Percentiles rank a stretch among this genome's conserved stretches.
Conservation (phyloP, 2,113 vertebrate genomes). For the Physeter macrocephalus region DNA sequence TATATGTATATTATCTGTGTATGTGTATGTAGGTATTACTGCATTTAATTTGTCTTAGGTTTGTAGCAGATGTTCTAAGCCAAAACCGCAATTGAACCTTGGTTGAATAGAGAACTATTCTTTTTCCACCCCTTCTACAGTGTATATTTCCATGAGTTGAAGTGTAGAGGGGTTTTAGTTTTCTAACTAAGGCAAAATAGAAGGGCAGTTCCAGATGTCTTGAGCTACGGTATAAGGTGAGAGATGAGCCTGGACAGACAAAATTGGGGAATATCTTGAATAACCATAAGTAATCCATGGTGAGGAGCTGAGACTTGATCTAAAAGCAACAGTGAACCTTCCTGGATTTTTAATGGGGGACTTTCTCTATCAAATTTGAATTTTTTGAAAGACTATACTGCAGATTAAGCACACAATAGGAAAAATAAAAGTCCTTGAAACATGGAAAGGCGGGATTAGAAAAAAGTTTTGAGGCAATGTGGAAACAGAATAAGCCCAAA, state of each 20-base stretch:
- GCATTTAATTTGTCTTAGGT: neutral
- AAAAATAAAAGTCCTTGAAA: neutral
- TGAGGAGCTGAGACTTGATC: neutral
- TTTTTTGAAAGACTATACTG: neutral
- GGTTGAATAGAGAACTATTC: neutral
- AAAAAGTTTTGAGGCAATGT: neutral
- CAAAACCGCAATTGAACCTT: neutral
- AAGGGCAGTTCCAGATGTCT: neutral
- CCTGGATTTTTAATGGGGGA: neutral
- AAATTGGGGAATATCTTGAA: neutral
- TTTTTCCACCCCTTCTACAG: neutral
- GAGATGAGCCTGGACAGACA: neutral
- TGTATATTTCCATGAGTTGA: neutral
- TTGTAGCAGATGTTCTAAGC: neutral
- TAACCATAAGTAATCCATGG: neutral
- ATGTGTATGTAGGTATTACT: neutral
- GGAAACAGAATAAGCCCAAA: neutral
- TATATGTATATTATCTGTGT: neutral
- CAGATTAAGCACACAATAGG: neutral
- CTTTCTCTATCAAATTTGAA: neutral
- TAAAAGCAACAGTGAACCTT: neutral
- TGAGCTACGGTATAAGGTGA: neutral
- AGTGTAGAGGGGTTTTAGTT: neutral
- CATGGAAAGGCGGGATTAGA: neutral
- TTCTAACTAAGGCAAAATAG: neutral